These are phyloP conservation scores for Dunckerocampus dactyliophorus DNA, from an alignment of 2,113 vertebrate species.

Conservation along the genomic window DNA sequence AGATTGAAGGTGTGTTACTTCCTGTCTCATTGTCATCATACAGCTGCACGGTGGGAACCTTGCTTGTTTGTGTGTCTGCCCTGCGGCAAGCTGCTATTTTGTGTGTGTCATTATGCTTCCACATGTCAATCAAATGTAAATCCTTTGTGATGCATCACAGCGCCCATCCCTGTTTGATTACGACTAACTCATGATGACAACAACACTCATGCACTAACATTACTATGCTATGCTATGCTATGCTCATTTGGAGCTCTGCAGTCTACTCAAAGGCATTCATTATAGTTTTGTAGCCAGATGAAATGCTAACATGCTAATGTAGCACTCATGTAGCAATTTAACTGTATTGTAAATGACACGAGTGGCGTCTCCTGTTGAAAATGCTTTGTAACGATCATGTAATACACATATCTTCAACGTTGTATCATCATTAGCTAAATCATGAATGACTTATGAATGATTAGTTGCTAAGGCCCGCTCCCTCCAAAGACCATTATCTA, in stretches of 20 bases:
- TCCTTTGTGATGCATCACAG: conserved; percentile 37
- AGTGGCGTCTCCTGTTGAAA: too few species aligned
- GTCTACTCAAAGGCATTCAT: too few species aligned
- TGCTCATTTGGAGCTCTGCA: background rate
- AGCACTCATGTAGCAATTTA: too few species aligned
- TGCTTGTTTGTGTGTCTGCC: conserved; percentile 24
- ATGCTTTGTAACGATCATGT: too few species aligned
- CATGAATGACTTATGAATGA: background rate
- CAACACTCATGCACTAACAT: background rate
- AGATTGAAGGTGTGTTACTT: conserved; percentile 61
- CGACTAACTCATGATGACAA: background rate
- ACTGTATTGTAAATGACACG: too few species aligned
- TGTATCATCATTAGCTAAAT: too few species aligned
- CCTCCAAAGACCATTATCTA: too few species aligned
- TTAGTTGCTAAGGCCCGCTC: too few species aligned
- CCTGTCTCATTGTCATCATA: conserved; percentile 53
- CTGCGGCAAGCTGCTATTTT: conserved; percentile 36
- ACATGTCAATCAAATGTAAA: conserved; percentile 58
- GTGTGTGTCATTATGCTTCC: conserved; percentile 22
- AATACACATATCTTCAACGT: too few species aligned
- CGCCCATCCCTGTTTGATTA: conserved; percentile 30
- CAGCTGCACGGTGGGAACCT: conserved; percentile 56
- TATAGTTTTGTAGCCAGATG: conserved; percentile 38
- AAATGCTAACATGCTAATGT: conserved; percentile 12
- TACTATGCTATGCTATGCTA: background rate